Conservation (phyloP, 2,113 vertebrate genomes). For the Pampusana beccarii region DNA sequence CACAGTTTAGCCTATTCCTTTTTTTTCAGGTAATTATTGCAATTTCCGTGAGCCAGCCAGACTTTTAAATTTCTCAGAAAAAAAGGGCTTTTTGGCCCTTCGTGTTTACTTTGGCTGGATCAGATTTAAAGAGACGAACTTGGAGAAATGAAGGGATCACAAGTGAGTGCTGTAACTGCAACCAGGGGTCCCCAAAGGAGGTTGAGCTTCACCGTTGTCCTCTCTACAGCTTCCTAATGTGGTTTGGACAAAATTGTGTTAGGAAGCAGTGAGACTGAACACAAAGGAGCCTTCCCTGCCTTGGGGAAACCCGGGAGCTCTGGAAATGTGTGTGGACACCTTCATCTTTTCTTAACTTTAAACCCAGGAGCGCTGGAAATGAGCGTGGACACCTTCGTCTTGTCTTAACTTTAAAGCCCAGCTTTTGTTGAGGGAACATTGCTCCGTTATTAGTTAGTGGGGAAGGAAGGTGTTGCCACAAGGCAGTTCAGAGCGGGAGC, state of each 20-base stretch:
- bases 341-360: neutral
- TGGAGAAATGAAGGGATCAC: neutral
- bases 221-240: neutral
- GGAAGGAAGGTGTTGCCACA: neutral
- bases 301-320: neutral
- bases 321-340: neutral
- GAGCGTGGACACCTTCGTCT: neutral
- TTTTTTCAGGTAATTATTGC: neutral
- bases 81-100: neutral
- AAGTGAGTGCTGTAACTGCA: neutral
- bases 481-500: neutral
- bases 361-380: neutral
- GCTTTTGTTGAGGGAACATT: accelerated
- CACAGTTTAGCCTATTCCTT: neutral
- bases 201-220: neutral
- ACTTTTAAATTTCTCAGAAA: neutral
- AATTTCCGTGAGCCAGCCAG: neutral
- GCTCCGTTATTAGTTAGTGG: neutral
- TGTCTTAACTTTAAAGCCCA: neutral
- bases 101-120: neutral
- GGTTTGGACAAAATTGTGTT: neutral
- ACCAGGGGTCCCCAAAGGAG: neutral
- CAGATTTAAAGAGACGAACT: neutral
- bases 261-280: neutral
- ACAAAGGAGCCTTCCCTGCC: neutral